phyloP scores from a whole-genome alignment of 2,113 vertebrate species.

The Rhizomys pruinosus region DNA sequence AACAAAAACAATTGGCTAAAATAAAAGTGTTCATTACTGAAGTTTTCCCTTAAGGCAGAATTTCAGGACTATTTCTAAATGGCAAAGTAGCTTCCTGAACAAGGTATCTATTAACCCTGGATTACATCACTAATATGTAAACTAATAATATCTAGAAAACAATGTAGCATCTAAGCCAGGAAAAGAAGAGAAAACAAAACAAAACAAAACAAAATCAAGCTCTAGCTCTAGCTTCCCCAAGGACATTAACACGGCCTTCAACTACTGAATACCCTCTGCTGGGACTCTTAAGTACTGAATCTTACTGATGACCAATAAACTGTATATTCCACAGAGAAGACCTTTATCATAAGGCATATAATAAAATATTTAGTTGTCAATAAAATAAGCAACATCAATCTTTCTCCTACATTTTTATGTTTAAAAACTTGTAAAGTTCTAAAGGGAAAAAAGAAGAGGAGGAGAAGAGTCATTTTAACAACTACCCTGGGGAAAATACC shows the following conservation, averaged over 20 bases:
- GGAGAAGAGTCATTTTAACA: too few relatives aligned
- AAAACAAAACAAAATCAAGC: too few relatives aligned
- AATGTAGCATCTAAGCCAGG: not conserved
- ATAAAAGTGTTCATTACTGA: constrained; percentile 15
- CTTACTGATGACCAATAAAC: not conserved
- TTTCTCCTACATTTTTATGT: constrained; percentile 9
- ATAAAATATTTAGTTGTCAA: constrained; percentile 39
- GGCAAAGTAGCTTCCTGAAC: not conserved
- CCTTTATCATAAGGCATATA: not conserved
- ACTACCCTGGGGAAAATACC: too few relatives aligned
- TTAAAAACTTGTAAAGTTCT: not conserved
- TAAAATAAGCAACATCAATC: not conserved
- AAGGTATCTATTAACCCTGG: not conserved
- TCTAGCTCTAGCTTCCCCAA: not conserved
- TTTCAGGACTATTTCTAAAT: constrained; percentile 45
- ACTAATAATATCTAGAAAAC: not conserved
- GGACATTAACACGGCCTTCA: not conserved
- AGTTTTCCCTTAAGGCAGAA: not conserved
- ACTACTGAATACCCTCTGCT: not conserved
- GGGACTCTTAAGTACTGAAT: not conserved
- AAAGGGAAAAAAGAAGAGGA: too few relatives aligned
- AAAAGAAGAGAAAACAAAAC: too few relatives aligned
- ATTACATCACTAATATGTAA: not conserved
- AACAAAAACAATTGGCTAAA: not conserved
- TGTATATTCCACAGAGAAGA: not conserved